Base-by-base conservation (phyloP, 1,140 invertebrate species). In the Lepidurus couesii region DNA sequence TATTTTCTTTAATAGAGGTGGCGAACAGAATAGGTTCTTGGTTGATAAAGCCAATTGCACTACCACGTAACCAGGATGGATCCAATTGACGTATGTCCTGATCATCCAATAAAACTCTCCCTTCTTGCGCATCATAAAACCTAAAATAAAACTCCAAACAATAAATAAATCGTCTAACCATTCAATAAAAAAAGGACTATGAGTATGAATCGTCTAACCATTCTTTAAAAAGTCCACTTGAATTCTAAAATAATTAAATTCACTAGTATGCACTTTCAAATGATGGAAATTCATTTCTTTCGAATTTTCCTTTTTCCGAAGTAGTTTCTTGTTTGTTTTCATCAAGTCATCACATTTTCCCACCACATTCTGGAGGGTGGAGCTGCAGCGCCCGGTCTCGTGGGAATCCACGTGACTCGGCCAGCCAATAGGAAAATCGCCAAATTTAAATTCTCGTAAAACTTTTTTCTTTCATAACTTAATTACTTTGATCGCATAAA, bases 21-120 rank as follows among this genome's bases (percentile, higher is more conserved):
- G 93, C 94, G 87, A 98, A 98, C 73, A 98, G 84, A 77, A 96
- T 89, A 1, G 96, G 96, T 84, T 98, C 95, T 86, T 98, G 96
- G 84, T 94, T 94, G 77, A 98, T 97, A 78, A 94, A 91, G 3
- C 95, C 96, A 74, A 98, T 89, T 10, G 91, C 91, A 53, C 89
- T 86, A 75, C 93, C 90, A 53, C 96, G 87, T 42, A 98, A 86
- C 94, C 95, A 97, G 73, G 89, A 88, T n/a, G 92, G 90, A 83
- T 96, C 92, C 42, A 98, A 85, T 8, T 89, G 86, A 44, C 87
- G 86, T 0, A 98, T 86, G 84, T 96, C 90, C 73, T 89, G 82
- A 5, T 91, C 93, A 85, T 96, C 94, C 80, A 98, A 88, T 26
- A 88, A 90, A 74, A 98, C 92, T 42, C 85, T 84, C 11, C 95